phyloP scores from a whole-genome alignment of 2,113 vertebrate species.

The Nematolebias whitei region DNA sequence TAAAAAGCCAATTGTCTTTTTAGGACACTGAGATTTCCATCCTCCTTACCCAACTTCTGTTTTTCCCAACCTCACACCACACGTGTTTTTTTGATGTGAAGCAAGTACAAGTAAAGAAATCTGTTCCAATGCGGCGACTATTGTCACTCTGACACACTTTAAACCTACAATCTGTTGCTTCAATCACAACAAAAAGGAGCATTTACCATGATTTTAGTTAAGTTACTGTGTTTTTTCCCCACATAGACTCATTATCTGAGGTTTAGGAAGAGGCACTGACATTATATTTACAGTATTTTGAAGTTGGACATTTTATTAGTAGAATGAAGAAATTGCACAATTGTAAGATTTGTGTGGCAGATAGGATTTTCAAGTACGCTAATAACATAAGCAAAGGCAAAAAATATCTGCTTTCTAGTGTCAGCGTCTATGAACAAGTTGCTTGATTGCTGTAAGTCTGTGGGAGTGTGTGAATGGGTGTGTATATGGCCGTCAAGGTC shows the following conservation, averaged over 20 bases:
- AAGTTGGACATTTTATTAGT: neutral
- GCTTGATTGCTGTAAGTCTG: conserved; percentile 14
- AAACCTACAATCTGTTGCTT: conserved; percentile 32
- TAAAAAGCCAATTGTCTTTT: too few relatives aligned
- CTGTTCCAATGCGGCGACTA: conserved; percentile 1
- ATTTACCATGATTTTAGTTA: neutral
- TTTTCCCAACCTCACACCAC: conserved; percentile 10
- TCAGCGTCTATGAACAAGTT: conserved; percentile 7
- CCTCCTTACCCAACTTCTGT: conserved; percentile 24
- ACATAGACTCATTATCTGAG: neutral
- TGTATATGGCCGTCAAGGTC: conserved; percentile 43
- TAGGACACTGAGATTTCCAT: neutral
- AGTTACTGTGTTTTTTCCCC: neutral
- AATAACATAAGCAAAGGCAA: neutral
- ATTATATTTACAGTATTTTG: conserved; percentile 5
- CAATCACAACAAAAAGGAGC: conserved; percentile 1
- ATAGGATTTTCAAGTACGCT: neutral
- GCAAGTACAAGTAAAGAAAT: conserved; percentile 7
- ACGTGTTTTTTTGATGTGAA: neutral
- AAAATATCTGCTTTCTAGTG: neutral
- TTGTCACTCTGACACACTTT: conserved; percentile 15
- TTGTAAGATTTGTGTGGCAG: neutral
- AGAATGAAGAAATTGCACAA: neutral
- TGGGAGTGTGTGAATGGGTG: conserved; percentile 11
- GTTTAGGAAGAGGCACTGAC: neutral